A percentile compares a stretch with the other conserved stretches of the same genome.
Evolutionary conservation across 2,113 vertebrate species (phyloP).

Genomic region (Platycercus adscitus): DNA sequence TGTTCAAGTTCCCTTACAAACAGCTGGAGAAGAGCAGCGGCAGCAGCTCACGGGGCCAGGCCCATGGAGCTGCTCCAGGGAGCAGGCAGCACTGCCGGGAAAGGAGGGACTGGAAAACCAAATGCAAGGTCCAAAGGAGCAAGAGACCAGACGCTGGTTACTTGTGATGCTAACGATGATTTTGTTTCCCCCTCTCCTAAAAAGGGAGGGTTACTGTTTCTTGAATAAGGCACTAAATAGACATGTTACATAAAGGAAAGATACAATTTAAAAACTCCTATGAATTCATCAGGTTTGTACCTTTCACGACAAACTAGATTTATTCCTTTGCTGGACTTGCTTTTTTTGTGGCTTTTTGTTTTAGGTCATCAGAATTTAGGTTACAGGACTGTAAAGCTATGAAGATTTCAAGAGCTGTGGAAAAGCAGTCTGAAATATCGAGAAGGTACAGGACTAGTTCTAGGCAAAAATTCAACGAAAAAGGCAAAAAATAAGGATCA

Average conservation of each 20-base stretch:
- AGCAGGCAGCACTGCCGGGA: not conserved
- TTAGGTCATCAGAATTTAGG: constrained; percentile 32
- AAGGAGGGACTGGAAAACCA: constrained; percentile 1
- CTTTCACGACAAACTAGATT: constrained; percentile 27
- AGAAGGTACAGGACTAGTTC: constrained; percentile 21
- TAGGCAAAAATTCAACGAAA: constrained; percentile 4
- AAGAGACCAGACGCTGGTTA: constrained; percentile 39
- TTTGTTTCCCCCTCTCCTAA: not conserved
- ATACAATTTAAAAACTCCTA: constrained; percentile 29
- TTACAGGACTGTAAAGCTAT: constrained; percentile 44
- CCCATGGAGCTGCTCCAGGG: not conserved
- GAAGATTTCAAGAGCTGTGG: constrained; percentile 34
- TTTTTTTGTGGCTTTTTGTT: not conserved
- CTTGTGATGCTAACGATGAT: not conserved
- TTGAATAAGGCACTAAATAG: constrained; percentile 80
- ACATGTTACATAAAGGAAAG: constrained; percentile 69
- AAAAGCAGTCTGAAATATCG: not conserved
- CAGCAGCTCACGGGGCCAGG: constrained; percentile 2
- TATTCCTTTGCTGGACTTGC: not conserved
- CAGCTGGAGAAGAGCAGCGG: not conserved
- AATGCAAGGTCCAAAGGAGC: constrained; percentile 30
- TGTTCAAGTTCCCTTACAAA: not conserved
- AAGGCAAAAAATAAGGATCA: not conserved
- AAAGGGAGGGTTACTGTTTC: constrained; percentile 28
- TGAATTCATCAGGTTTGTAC: constrained; percentile 46